Conservation (phyloP, 2,797 vertebrate genomes). For the Tachyglossus aculeatus region DNA sequence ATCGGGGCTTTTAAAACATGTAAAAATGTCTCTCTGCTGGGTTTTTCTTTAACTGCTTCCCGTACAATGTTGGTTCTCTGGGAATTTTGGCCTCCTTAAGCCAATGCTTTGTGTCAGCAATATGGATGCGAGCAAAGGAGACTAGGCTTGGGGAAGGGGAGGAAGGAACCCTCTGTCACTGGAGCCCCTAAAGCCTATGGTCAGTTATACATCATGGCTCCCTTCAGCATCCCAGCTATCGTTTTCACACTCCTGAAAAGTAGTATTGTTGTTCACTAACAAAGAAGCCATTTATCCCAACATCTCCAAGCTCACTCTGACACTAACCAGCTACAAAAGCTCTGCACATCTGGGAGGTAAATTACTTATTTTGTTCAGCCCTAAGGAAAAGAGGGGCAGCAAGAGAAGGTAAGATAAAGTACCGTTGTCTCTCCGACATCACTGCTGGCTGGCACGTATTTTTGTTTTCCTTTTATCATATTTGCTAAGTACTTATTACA, state of each 20-base stretch:
- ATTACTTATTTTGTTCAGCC: no score
- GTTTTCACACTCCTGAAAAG: no score
- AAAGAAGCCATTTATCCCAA: neutral
- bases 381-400: no score
- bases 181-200: neutral
- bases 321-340: neutral
- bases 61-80: conserved; percentile 38
- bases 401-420: no score
- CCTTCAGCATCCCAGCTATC: no score
- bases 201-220: neutral
- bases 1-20: conserved; percentile 31
- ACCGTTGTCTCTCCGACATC: no score
- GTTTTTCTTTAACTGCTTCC: conserved; percentile 21
- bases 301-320: fast-evolving
- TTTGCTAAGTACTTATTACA: no score
- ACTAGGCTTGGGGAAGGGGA: neutral
- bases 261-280: no score
- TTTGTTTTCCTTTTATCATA: no score
- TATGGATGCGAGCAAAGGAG: no score
- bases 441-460: no score
- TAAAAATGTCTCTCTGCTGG: conserved; percentile 43
- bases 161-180: neutral
- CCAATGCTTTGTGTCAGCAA: neutral
- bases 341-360: no score
- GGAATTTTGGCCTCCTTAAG: conserved; percentile 5